These are phyloP conservation scores for Tineola bisselliella DNA, from an alignment of 2,888 invertebrate species.

Conservation along the genomic window DNA sequence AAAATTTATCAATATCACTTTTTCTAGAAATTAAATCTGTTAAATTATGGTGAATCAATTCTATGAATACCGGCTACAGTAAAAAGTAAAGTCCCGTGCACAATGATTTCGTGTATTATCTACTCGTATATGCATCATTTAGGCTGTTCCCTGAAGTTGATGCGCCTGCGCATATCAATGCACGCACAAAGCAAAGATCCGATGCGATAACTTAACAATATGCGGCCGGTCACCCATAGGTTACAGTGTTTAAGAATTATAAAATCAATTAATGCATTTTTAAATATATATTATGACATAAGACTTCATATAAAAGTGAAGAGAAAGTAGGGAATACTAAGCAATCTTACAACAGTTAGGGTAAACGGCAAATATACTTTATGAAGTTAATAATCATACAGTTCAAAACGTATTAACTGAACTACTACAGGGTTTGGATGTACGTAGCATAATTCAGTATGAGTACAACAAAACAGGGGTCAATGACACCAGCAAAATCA, in stretches of 20 bases:
- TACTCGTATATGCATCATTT: conserved; percentile 27
- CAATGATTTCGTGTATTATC: conserved; percentile 30
- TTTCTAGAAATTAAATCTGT: too few relatives aligned
- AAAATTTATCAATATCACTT: too few relatives aligned
- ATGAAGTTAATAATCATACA: too few relatives aligned
- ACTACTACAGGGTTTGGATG: neutral
- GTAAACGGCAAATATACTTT: too few relatives aligned
- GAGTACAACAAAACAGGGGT: neutral
- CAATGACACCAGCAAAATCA: neutral
- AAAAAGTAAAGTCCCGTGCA: conserved; percentile 35
- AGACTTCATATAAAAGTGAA: too few relatives aligned
- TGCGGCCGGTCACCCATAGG: conserved; percentile 47
- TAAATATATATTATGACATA: too few relatives aligned
- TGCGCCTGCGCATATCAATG: conserved; percentile 48
- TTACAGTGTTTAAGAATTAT: neutral
- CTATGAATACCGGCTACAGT: too few relatives aligned
- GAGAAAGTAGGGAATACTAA: too few relatives aligned
- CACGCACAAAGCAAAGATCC: conserved; percentile 50
- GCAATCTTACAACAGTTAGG: too few relatives aligned
- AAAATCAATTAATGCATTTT: too few relatives aligned
- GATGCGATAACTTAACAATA: conserved; percentile 55
- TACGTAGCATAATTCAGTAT: neutral
- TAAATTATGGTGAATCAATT: too few relatives aligned
- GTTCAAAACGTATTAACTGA: too few relatives aligned
- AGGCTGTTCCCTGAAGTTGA: conserved; percentile 48